Percentiles rank a stretch among this genome's conserved stretches.
These are phyloP conservation scores for Trisateles emortualis DNA, from an alignment of 2,888 invertebrate species.

Conservation along the genomic window DNA sequence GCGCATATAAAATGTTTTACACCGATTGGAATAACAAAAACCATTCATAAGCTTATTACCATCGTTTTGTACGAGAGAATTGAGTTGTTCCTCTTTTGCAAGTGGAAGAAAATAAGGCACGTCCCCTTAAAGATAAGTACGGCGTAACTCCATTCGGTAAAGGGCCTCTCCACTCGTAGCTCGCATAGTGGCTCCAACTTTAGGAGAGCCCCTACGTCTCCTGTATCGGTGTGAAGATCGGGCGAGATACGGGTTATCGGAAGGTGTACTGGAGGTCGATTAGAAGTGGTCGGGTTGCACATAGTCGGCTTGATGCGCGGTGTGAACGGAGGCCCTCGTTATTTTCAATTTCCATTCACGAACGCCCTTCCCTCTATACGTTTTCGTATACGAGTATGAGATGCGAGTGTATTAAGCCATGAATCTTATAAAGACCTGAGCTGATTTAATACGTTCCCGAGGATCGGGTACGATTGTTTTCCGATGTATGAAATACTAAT, in stretches of 20 bases:
- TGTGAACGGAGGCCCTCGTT: conserved; percentile 84
- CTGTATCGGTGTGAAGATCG: conserved; percentile 67
- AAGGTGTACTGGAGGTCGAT: conserved; percentile 69
- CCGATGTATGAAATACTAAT: conserved; percentile 51
- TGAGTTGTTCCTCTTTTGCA: conserved; percentile 73
- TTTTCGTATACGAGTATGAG: conserved; percentile 77
- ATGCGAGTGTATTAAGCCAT: conserved; percentile 81
- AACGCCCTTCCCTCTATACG: conserved; percentile 76
- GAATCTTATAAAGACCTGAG: conserved; percentile 81
- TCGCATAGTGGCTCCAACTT: conserved; percentile 74
- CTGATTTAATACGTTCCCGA: conserved; percentile 69
- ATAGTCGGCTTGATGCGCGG: conserved; percentile 80
- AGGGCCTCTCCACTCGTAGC: conserved; percentile 82
- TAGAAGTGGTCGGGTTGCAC: conserved; percentile 69
- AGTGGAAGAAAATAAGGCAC: conserved; percentile 82
- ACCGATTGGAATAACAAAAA: conserved; percentile 56
- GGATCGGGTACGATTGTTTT: conserved; percentile 58
- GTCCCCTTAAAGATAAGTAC: conserved; percentile 84
- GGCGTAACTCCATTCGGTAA: conserved; percentile 85
- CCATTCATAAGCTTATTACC: conserved; percentile 67
- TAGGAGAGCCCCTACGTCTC: conserved; percentile 67
- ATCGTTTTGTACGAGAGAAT: conserved; percentile 70
- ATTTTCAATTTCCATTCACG: conserved; percentile 87
- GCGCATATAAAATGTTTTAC: conserved; percentile 44
- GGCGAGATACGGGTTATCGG: conserved; percentile 70